Base-by-base conservation (phyloP, 1,140 invertebrate species). In the Atta colombica region DNA sequence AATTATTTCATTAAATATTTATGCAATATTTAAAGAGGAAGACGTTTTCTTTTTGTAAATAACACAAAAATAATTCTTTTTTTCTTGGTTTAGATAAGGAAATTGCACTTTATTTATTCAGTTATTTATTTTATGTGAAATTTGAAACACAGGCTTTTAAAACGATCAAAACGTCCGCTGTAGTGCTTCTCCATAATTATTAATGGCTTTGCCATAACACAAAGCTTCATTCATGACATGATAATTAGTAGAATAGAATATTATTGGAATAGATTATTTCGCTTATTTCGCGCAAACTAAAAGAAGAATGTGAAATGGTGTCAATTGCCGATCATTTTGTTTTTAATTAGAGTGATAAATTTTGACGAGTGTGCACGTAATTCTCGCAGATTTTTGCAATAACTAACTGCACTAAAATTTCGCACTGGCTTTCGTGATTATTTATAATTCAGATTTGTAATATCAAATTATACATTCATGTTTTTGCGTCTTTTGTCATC, bases 161-260 rank as follows among this genome's bases (percentile, higher is more conserved):
- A 14, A 68, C 39, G n/a, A 16, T 55, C 51, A 69, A 61, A 66
- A 49, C 14, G n/a, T 45, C 1, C 63, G 61, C 77, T 68, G n/a
- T 55, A 80, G 77, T 51, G 49, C 49, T 35, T 39, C 12, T 49
- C 31, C 63, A 69, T 80, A 80, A 69, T 80, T 53, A 53, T 69
- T 55, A 69, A 71, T 69, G 28, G 63, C 63, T 80, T 80, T 18
- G 63, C 49, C 49, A 80, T 63, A 28, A 80, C 35, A 82, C 39
- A 71, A 66, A 16, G 68, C 66, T 82, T 72, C 16, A 10, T 81
- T 71, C 0, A 45, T 39, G 69, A 60, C 1, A 45, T 39, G 69
- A 60, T 71, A 71, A 81, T 58, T 66, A 49, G 35, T 82, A 82
- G 66, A 82, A 82, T 82, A 72, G 65, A 81, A 45, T 21, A 14